phyloP scores from a whole-genome alignment of 2,113 vertebrate genomes.

The Carassius gibelio region DNA sequence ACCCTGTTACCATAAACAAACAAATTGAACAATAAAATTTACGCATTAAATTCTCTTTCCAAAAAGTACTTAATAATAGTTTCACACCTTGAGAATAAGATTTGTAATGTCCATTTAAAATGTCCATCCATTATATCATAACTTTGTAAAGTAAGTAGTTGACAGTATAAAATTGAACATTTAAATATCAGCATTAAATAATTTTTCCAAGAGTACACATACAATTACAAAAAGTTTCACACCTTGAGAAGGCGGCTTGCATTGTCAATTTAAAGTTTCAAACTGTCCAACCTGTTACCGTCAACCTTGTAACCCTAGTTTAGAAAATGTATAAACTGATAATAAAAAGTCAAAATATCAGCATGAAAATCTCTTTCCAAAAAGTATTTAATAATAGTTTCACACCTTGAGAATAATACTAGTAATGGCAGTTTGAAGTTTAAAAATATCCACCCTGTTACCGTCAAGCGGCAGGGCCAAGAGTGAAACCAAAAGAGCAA shows the following conservation, averaged over 20 bases:
- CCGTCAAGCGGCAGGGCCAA: no score
- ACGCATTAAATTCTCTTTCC: no score
- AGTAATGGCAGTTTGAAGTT: background rate
- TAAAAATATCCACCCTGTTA: background rate
- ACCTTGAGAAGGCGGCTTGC: background rate
- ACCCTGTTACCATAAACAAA: background rate
- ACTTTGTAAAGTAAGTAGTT: background rate
- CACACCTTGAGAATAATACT: background rate
- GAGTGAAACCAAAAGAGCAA: constrained; percentile 2
- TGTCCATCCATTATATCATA: background rate
- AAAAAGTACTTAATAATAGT: background rate
- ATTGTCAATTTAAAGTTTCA: background rate
- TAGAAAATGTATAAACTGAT: background rate
- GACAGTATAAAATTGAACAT: background rate
- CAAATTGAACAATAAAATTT: background rate
- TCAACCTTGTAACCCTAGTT: background rate
- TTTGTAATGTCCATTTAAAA: no score
- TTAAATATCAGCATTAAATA: background rate
- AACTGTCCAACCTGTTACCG: background rate
- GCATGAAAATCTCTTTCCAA: background rate
- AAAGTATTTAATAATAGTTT: background rate
- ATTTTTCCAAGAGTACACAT: background rate
- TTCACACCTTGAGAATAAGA: no score
- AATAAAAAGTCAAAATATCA: background rate
- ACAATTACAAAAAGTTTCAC: background rate